phyloP scores from a whole-genome alignment of 2,888 invertebrate genomes.

The Dasysyrphus tricinctus region DNA sequence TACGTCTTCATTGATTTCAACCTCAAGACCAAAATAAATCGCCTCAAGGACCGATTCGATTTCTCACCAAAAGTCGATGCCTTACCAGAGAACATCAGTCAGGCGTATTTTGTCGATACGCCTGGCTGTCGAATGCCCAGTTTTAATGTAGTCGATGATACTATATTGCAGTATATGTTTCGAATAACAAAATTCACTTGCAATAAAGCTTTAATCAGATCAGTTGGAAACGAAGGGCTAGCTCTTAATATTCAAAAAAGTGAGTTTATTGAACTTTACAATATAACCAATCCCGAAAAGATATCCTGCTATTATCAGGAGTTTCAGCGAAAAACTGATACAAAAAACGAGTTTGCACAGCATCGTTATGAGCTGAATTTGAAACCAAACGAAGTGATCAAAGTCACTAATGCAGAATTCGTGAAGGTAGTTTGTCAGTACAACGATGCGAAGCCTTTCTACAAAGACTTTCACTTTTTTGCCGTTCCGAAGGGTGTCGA shows the following conservation, averaged over 20 bases:
- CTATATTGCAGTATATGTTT: conserved; percentile 80
- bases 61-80: conserved; percentile 81
- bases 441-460: conserved; percentile 84
- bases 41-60: conserved; percentile 80
- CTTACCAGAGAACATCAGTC: conserved; percentile 78
- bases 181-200: conserved; percentile 79
- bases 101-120: conserved; percentile 82
- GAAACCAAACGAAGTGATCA: conserved; percentile 80
- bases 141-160: conserved; percentile 81
- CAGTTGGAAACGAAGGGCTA: conserved; percentile 77
- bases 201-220: conserved; percentile 78
- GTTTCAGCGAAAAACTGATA: conserved; percentile 79
- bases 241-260: conserved; percentile 78
- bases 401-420: conserved; percentile 85
- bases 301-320: conserved; percentile 80
- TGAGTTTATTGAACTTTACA: conserved; percentile 78
- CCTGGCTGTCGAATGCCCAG: conserved; percentile 83
- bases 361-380: conserved; percentile 77
- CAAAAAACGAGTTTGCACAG: conserved; percentile 77
- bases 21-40: conserved; percentile 80
- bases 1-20: conserved; percentile 82
- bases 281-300: conserved; percentile 78
- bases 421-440: conserved; percentile 87
- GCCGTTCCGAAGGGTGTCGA: conserved; percentile 80
- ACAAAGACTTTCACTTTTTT: conserved; percentile 87